phyloP scores from a whole-genome alignment of 2,888 invertebrate species.

The Platycnemis pennipes region DNA sequence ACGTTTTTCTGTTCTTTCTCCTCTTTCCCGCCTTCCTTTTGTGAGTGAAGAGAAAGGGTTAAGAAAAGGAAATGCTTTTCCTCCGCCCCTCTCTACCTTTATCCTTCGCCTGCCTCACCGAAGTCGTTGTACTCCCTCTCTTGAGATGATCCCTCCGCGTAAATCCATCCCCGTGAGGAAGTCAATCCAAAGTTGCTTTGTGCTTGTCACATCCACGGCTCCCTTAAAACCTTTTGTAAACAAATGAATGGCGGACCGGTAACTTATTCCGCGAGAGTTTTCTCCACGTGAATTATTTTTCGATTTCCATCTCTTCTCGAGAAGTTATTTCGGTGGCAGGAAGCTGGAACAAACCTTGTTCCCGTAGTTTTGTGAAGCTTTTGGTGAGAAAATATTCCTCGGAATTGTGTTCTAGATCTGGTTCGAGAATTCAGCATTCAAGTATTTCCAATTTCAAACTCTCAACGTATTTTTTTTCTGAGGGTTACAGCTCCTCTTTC shows the following conservation, averaged over 20 bases:
- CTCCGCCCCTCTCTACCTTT: not conserved
- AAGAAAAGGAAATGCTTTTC: not conserved
- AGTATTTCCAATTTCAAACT: not conserved
- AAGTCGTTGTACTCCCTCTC: not conserved
- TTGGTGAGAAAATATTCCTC: not conserved
- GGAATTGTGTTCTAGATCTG: not conserved
- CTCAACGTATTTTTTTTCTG: no score
- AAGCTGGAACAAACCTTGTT: no score
- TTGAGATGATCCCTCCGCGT: not conserved
- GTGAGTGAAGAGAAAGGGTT: not conserved
- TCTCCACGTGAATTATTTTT: not conserved
- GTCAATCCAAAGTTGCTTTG: constrained; percentile 12
- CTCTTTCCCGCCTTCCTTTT: not conserved
- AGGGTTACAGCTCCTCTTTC: no score
- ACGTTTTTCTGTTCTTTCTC: not conserved
- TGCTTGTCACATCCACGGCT: not conserved
- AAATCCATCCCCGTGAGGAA: constrained; percentile 7
- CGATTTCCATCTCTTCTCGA: not conserved
- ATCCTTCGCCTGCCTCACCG: not conserved
- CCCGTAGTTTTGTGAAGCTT: not conserved
- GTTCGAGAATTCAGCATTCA: not conserved
- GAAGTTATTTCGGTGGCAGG: not conserved
- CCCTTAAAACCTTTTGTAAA: not conserved
- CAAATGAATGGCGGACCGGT: not conserved
- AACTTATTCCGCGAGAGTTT: not conserved